These are phyloP conservation scores for Silurus meridionalis DNA, from an alignment of 2,113 vertebrate genomes.

Conservation along the genomic window DNA sequence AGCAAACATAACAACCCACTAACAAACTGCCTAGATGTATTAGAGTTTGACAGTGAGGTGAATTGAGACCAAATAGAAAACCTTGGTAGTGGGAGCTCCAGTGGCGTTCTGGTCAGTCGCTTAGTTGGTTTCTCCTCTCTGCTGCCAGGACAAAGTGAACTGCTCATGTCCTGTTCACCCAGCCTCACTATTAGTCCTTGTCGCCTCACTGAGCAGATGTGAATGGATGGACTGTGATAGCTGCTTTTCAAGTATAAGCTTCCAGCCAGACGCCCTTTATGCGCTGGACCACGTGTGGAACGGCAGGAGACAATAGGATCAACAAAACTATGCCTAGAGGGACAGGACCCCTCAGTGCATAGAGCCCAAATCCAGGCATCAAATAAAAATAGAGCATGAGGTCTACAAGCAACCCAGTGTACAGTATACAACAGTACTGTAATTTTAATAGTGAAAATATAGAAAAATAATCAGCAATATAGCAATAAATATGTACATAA, in stretches of 20 bases:
- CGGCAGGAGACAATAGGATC: slow-evolving; percentile 85
- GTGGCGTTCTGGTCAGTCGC: slow-evolving; percentile 75
- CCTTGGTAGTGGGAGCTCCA: slow-evolving; percentile 87
- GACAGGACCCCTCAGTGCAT: slow-evolving; percentile 69
- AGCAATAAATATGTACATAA: background rate
- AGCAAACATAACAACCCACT: background rate
- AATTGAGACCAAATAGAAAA: slow-evolving; percentile 73
- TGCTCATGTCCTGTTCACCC: slow-evolving; percentile 83
- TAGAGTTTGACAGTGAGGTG: slow-evolving; percentile 48
- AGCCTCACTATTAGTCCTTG: slow-evolving; percentile 89
- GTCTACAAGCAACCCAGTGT: slow-evolving; percentile 55
- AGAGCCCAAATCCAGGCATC: slow-evolving; percentile 63
- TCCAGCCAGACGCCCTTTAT: slow-evolving; percentile 95
- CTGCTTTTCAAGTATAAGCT: slow-evolving; percentile 99
- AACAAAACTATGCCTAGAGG: slow-evolving; percentile 68
- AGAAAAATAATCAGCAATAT: background rate
- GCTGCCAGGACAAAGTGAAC: slow-evolving; percentile 83
- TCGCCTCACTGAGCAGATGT: slow-evolving; percentile 96
- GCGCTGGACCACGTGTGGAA: slow-evolving; percentile 84
- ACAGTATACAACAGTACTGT: background rate
- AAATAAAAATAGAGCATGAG: slow-evolving; percentile 53
- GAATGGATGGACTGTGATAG: slow-evolving; percentile 94
- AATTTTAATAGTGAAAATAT: background rate
- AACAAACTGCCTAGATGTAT: background rate
- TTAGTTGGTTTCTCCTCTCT: slow-evolving; percentile 73